These are phyloP conservation scores for Cygnus atratus DNA, from an alignment of 2,113 vertebrate genomes.

Conservation along the genomic window DNA sequence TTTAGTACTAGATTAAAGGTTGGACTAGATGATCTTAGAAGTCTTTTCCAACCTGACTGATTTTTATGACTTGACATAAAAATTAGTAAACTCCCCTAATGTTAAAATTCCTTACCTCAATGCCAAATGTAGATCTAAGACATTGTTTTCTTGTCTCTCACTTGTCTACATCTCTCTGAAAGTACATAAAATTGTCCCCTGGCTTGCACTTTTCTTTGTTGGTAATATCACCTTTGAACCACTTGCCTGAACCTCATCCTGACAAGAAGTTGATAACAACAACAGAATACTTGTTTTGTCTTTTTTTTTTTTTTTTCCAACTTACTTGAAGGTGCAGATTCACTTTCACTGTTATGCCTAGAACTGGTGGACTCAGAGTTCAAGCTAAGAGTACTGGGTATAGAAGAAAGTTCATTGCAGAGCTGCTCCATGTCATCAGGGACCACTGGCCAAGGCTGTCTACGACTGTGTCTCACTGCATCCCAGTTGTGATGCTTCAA, in stretches of 20 bases:
- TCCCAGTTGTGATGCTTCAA: slow-evolving; percentile 94
- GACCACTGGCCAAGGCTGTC: slow-evolving; percentile 94
- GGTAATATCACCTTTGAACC: background rate
- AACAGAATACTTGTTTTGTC: background rate
- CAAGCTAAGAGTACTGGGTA: slow-evolving; percentile 86
- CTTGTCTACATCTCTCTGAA: background rate
- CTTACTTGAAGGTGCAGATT: slow-evolving; percentile 93
- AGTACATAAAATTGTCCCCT: background rate
- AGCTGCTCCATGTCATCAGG: slow-evolving; percentile 93
- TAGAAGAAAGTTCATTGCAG: slow-evolving; percentile 83
- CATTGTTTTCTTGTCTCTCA: background rate
- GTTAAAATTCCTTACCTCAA: background rate
- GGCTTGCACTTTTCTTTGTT: background rate
- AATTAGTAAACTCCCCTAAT: background rate
- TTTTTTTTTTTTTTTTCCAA: background rate
- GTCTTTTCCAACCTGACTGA: too few relatives aligned
- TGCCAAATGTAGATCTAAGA: background rate
- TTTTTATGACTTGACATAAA: background rate
- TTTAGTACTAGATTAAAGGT: too few relatives aligned
- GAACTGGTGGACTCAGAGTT: slow-evolving; percentile 97
- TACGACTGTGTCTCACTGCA: slow-evolving; percentile 92
- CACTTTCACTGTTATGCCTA: slow-evolving; percentile 97
- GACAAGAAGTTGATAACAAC: background rate
- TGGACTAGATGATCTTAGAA: too few relatives aligned
- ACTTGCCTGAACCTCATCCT: background rate